Percentiles rank a stretch among this genome's conserved stretches.
These are phyloP conservation scores for Parambassis ranga DNA, from an alignment of 2,797 vertebrate genomes.

Conservation along the genomic window DNA sequence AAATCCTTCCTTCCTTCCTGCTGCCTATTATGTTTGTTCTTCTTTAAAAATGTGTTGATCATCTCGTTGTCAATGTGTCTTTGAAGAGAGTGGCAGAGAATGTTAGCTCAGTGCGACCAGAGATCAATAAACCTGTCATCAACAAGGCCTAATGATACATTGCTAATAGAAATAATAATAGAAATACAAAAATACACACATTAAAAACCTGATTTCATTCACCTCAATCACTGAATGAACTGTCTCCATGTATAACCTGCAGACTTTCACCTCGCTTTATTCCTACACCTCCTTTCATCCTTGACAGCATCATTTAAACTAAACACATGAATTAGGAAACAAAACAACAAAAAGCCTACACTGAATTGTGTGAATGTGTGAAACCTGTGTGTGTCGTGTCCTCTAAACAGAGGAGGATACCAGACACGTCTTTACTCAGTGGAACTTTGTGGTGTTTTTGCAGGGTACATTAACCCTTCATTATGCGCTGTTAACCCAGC, in stretches of 20 bases:
- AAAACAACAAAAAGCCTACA: neutral
- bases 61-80: neutral
- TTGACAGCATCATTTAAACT: neutral
- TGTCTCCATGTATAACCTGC: too few relatives aligned
- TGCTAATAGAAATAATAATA: neutral
- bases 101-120: neutral
- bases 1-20: neutral
- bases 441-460: neutral
- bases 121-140: neutral
- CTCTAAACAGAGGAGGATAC: neutral
- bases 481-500: slow-evolving; percentile 10
- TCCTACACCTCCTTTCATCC: neutral
- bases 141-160: neutral
- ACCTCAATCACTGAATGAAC: too few relatives aligned
- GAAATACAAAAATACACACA: neutral
- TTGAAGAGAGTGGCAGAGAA: neutral
- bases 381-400: neutral
- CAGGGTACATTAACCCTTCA: slow-evolving; percentile 30
- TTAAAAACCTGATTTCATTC: neutral
- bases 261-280: neutral
- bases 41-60: neutral
- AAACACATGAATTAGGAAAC: neutral
- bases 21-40: neutral
- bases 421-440: neutral
- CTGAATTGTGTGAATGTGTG: neutral